Evolutionary conservation across 2,888 invertebrate species (phyloP).

Genomic region (Aleiodes leptofemur): DNA sequence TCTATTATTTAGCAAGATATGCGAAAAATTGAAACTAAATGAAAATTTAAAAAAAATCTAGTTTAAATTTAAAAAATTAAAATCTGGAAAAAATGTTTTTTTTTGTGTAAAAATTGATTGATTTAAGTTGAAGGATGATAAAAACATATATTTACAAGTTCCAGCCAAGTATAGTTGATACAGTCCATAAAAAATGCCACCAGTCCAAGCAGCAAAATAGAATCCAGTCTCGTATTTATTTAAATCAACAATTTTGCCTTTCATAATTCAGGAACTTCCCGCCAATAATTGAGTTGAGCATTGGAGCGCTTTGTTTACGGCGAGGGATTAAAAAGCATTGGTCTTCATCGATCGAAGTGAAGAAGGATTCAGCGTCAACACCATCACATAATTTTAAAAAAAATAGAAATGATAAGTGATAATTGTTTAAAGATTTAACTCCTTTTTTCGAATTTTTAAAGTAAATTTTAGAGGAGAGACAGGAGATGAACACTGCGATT

Average conservation of each 20-base stretch:
- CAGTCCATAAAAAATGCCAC: conserved; percentile 33
- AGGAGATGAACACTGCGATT: neutral
- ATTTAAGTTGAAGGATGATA: no score
- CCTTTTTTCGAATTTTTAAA: no score
- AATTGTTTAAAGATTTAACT: no score
- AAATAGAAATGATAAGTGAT: no score
- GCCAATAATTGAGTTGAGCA: neutral
- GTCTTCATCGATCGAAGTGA: neutral
- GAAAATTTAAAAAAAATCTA: no score
- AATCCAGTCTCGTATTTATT: conserved; percentile 74
- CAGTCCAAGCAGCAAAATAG: conserved; percentile 63
- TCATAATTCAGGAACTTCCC: conserved; percentile 42
- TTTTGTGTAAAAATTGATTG: no score
- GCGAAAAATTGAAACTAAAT: neutral
- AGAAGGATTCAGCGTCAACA: no score
- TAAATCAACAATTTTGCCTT: conserved; percentile 44
- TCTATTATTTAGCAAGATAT: no score
- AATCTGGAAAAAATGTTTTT: no score
- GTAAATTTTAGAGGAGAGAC: neutral
- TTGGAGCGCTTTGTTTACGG: conserved; percentile 18
- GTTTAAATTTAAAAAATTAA: no score
- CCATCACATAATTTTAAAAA: neutral
- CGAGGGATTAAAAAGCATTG: neutral
- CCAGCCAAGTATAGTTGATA: conserved; percentile 31
- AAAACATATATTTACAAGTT: conserved; percentile 26